Evolutionary conservation across 30 jellyfish, hydroid and myxozoan species (phyloP).

Genomic region (Turritopsis dohrnii): DNA sequence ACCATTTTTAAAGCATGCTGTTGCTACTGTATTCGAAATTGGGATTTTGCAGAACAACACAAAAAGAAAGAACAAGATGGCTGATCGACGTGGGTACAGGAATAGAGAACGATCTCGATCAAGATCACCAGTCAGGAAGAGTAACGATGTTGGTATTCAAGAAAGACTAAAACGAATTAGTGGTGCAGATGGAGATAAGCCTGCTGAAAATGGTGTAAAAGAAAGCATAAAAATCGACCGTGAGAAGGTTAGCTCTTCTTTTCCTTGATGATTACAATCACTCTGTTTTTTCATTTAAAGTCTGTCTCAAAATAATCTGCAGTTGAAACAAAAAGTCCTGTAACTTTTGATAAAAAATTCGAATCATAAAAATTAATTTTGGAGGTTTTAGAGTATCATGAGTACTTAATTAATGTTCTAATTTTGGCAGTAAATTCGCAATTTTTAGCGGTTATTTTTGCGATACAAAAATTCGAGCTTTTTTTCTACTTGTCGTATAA

Average conservation of each 20-base stretch:
- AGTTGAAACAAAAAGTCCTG: no score
- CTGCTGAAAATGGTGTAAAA: slow-evolving; percentile 7
- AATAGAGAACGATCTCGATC: slow-evolving; percentile 23
- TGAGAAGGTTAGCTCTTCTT: slow-evolving; percentile 41
- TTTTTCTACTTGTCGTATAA: no score
- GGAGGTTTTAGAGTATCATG: no score
- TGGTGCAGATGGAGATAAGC: slow-evolving; percentile 20
- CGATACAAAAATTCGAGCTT: no score
- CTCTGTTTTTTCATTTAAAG: no score
- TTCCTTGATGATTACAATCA: neutral
- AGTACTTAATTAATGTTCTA: no score
- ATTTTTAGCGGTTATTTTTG: no score
- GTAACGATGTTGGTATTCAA: slow-evolving; percentile 14
- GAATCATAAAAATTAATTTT: neutral
- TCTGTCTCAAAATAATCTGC: no score
- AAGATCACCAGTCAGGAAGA: slow-evolving; percentile 23
- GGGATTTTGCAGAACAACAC: slow-evolving; percentile 1
- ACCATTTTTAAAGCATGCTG: slow-evolving; percentile 8
- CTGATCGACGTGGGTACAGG: slow-evolving; percentile 5
- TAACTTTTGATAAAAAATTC: no score
- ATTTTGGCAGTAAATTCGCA: no score
- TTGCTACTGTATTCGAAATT: neutral
- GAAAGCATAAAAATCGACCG: slow-evolving; percentile 50
- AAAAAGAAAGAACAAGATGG: slow-evolving; percentile 1
- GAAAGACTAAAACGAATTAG: slow-evolving; percentile 20